Evolutionary conservation across 2,888 invertebrate species (phyloP).

Genomic region (Lamellibrachia satsuma): DNA sequence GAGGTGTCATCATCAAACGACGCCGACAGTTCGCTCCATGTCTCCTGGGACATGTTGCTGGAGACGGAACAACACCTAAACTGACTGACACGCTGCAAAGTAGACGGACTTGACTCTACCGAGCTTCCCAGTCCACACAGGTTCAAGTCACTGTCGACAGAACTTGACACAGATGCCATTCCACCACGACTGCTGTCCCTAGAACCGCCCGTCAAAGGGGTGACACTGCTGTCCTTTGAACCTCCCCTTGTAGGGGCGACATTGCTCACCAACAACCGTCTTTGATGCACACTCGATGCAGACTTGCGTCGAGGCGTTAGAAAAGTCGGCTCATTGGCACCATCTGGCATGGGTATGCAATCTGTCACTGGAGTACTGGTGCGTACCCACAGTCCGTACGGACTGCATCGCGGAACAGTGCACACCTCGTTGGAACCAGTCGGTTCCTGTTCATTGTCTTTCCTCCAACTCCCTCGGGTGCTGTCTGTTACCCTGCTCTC

Average conservation of each 20-base stretch:
- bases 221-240: background rate
- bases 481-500: background rate
- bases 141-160: background rate
- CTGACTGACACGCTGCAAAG: background rate
- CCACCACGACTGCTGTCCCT: background rate
- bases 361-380: background rate
- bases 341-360: background rate
- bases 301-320: background rate
- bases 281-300: background rate
- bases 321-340: background rate
- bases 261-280: background rate
- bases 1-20: background rate
- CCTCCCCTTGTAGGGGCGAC: background rate
- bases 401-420: background rate
- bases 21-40: background rate
- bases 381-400: background rate
- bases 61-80: background rate
- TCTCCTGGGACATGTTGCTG: background rate
- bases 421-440: background rate
- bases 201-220: background rate
- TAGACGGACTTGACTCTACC: background rate
- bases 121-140: slow-evolving; percentile 5
- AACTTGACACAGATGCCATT: background rate
- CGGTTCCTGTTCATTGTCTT: background rate
- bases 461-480: background rate